A percentile compares a stretch with the other conserved stretches of the same genome.
phyloP scores from a whole-genome alignment of 35 echinoderm and acorn worm species.

The Antedon bifida region DNA sequence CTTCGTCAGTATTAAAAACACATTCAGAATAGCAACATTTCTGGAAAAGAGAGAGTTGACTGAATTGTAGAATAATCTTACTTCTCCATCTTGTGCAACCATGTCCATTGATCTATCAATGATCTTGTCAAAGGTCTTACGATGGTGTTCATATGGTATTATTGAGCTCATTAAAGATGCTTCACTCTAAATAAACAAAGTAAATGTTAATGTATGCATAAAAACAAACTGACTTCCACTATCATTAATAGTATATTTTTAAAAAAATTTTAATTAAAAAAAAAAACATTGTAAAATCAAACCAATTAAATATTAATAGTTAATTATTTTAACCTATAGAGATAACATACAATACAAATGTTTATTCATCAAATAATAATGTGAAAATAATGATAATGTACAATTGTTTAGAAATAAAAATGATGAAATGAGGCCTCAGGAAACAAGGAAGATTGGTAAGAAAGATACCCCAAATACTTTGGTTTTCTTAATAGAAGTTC shows the following conservation, averaged over 20 bases:
- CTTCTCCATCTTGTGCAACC: constrained; percentile 72
- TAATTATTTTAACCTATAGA: too few species aligned
- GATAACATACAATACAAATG: too few species aligned
- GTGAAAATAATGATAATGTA: too few species aligned
- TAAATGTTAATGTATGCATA: not conserved
- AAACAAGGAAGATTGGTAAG: too few species aligned
- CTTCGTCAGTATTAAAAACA: too few species aligned
- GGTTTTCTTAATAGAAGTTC: too few species aligned
- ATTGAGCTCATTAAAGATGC: constrained; percentile 43
- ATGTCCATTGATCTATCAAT: constrained; percentile 61
- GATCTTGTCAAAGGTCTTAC: constrained; percentile 53
- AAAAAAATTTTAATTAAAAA: not conserved
- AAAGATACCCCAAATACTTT: too few species aligned
- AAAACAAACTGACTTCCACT: not conserved
- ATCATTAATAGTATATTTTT: not conserved
- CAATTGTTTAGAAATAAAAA: too few species aligned
- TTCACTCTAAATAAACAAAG: constrained; percentile 62
- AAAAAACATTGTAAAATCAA: not conserved
- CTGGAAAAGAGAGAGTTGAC: too few species aligned
- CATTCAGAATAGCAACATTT: too few species aligned
- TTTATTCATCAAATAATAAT: too few species aligned
- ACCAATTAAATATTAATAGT: not conserved
- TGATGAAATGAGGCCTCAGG: too few species aligned
- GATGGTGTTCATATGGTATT: constrained; percentile 53
- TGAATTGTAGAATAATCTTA: not conserved